Percentiles rank a stretch among this genome's conserved stretches.
Evolutionary conservation across 2,888 invertebrate genomes (phyloP).

Genomic region (Andrena marginata): DNA sequence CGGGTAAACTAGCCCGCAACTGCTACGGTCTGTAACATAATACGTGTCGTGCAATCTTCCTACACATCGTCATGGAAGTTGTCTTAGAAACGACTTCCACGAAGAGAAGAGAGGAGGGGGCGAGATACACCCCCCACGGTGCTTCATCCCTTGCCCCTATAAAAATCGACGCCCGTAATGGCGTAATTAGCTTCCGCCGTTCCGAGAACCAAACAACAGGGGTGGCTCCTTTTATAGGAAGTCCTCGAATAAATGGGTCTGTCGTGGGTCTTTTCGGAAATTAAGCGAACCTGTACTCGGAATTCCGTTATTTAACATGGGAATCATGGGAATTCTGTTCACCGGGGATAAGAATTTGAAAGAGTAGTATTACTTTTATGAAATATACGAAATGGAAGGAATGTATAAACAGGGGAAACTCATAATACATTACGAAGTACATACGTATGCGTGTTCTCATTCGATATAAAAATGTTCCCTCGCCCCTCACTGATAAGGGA

Average conservation of each 20-base stretch:
- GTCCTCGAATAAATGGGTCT: background rate
- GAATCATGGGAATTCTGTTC: background rate
- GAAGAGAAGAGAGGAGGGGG: background rate
- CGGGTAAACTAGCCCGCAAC: constrained; percentile 53
- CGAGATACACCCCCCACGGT: background rate
- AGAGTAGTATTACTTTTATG: background rate
- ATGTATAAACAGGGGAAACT: background rate
- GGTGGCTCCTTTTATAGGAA: background rate
- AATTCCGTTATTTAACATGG: background rate
- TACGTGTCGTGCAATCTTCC: constrained; percentile 22
- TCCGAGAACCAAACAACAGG: background rate
- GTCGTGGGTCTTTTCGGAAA: background rate
- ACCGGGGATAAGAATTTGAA: background rate
- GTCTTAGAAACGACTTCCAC: background rate
- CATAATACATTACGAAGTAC: background rate
- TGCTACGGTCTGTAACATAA: constrained; percentile 46
- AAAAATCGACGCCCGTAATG: background rate
- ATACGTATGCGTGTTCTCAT: too few species aligned
- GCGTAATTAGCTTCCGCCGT: constrained; percentile 28
- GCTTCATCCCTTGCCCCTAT: background rate
- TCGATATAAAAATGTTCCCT: too few species aligned
- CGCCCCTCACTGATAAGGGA: too few species aligned
- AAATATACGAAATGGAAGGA: background rate
- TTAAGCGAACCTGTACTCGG: background rate
- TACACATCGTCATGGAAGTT: background rate